These are phyloP conservation scores for Sebastes cheni DNA, from an alignment of 2,797 vertebrate genomes.

Conservation along the genomic window DNA sequence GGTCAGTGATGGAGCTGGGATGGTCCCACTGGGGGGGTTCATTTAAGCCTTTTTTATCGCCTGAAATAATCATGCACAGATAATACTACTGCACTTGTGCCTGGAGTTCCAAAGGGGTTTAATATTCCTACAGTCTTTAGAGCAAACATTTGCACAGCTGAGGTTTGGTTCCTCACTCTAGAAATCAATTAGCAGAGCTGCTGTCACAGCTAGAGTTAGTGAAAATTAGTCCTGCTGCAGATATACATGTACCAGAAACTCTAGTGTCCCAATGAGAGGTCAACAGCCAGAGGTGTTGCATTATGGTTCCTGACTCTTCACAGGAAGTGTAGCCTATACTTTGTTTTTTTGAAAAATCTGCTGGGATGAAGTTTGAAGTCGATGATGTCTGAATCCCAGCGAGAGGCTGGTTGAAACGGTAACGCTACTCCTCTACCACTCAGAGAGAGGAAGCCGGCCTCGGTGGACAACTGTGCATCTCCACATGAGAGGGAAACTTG, in stretches of 20 bases:
- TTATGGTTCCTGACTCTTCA: neutral
- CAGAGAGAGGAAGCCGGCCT: neutral
- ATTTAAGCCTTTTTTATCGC: slow-evolving; percentile 3
- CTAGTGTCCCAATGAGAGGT: neutral
- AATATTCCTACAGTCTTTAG: neutral
- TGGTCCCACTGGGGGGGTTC: neutral
- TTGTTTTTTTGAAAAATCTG: neutral
- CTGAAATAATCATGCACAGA: neutral
- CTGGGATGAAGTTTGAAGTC: neutral
- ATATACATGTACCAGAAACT: too few species aligned
- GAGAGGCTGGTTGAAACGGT: neutral
- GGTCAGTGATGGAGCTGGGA: slow-evolving; percentile 15
- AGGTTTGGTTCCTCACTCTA: neutral
- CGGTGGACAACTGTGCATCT: neutral
- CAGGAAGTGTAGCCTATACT: neutral
- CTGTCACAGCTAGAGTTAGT: neutral
- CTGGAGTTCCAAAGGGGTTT: neutral
- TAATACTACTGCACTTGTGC: neutral
- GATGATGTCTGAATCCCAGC: neutral
- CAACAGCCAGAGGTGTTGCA: neutral
- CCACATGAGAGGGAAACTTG: neutral
- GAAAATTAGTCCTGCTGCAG: too few species aligned
- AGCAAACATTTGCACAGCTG: neutral
- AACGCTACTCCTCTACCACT: neutral
- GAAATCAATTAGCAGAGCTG: neutral